These are phyloP conservation scores for Megaceryle torquata DNA, from an alignment of 2,113 vertebrate species.

Conservation along the genomic window DNA sequence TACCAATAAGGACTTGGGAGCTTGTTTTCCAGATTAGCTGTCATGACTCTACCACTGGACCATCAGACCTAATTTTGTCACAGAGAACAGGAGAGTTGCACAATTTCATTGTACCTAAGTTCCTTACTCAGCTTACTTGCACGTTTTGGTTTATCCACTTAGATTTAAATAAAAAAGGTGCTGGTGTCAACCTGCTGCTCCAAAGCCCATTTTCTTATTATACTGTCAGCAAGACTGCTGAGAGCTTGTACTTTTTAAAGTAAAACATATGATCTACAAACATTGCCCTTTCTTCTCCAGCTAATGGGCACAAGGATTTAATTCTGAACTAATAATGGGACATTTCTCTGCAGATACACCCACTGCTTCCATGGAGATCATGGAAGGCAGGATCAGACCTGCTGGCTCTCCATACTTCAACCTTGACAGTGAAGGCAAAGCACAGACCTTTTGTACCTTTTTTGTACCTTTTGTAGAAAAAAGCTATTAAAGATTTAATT, in stretches of 20 bases:
- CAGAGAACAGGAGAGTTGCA: not conserved
- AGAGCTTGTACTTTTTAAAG: not conserved
- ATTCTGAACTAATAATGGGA: not conserved
- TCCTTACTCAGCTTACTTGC: not conserved
- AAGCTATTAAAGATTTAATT: not conserved
- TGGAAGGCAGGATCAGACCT: not conserved
- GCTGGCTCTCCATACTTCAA: not conserved
- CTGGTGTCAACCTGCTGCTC: not conserved
- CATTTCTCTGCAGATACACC: not conserved
- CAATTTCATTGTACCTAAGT: not conserved
- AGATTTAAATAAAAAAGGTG: not conserved
- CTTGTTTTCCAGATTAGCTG: not conserved
- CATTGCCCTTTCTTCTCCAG: not conserved
- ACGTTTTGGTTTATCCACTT: not conserved
- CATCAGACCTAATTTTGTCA: not conserved
- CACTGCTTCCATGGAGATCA: not conserved
- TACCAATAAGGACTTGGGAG: not conserved
- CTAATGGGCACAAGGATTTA: not conserved
- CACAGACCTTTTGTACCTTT: not conserved
- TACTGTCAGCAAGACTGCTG: not conserved
- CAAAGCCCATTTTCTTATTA: not conserved
- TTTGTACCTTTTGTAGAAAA: not conserved
- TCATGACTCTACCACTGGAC: not conserved
- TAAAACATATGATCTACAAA: not conserved
- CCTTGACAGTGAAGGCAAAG: not conserved